Evolutionary conservation across 2,797 vertebrate species (phyloP).

Genomic region (Hydrolagus colliei): DNA sequence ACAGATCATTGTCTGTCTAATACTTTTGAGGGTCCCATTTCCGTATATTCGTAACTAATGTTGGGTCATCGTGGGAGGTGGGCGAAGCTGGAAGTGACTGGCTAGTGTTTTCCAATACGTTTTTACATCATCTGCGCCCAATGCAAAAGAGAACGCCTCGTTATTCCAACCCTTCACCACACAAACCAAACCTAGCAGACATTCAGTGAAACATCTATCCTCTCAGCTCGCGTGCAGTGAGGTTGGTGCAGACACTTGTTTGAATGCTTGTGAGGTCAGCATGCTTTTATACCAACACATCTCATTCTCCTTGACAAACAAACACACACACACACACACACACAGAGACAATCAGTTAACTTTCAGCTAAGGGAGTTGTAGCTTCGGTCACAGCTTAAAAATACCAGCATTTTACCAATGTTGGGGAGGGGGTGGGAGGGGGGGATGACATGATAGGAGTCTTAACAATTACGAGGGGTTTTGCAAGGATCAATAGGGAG

Average conservation of each 20-base stretch:
- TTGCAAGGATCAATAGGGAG: no score
- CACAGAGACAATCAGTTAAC: no score
- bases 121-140: constrained; percentile 60
- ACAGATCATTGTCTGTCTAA: constrained; percentile 39
- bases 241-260: neutral
- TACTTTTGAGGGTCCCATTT: constrained; percentile 44
- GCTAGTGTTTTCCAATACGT: constrained; percentile 56
- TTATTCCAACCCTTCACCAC: constrained; percentile 34
- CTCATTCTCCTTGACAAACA: no score
- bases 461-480: no score
- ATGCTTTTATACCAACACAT: no score
- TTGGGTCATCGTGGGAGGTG: constrained; percentile 42
- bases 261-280: neutral
- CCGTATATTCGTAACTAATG: constrained; percentile 42
- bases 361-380: no score
- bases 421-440: no score
- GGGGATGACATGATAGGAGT: no score
- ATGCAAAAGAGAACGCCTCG: constrained; percentile 40
- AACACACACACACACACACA: no score
- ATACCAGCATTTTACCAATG: no score
- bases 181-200: neutral
- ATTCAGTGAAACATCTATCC: neutral
- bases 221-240: neutral
- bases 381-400: no score
- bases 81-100: constrained; percentile 39